Evolutionary conservation across 2,113 vertebrate genomes (phyloP).

Genomic region (Sigmodon hispidus): DNA sequence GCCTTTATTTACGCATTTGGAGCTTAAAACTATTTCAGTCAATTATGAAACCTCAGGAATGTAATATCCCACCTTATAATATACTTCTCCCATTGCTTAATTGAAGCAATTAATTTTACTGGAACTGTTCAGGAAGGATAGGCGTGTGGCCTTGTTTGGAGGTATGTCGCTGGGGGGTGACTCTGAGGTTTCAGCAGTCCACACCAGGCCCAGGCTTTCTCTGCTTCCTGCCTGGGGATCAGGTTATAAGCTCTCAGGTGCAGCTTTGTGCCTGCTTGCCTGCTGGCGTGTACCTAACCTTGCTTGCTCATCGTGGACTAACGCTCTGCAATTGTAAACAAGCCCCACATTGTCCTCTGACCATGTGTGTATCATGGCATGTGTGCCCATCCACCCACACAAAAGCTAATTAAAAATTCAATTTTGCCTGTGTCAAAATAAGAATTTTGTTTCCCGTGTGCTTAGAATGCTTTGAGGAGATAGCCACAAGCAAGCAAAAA

Average conservation of each 20-base stretch:
- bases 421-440: not conserved
- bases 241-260: no score
- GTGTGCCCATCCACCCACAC: not conserved
- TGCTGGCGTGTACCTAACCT: no score
- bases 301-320: no score
- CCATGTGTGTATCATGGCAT: not conserved
- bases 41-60: not conserved
- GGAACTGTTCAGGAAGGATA: no score
- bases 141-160: no score
- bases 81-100: not conserved
- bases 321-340: no score
- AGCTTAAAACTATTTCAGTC: not conserved
- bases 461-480: not conserved
- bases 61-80: not conserved
- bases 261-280: no score
- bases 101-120: conserved; percentile 1
- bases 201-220: no score
- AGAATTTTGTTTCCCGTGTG: not conserved
- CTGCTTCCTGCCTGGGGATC: no score
- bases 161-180: no score
- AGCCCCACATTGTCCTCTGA: not conserved
- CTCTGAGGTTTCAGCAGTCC: no score
- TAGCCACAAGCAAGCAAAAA: not conserved
- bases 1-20: not conserved
- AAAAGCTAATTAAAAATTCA: not conserved